Percentiles rank a stretch among this genome's conserved stretches.
Evolutionary conservation across 1,140 invertebrate species (phyloP).

Genomic region (Drosophila cardini): DNA sequence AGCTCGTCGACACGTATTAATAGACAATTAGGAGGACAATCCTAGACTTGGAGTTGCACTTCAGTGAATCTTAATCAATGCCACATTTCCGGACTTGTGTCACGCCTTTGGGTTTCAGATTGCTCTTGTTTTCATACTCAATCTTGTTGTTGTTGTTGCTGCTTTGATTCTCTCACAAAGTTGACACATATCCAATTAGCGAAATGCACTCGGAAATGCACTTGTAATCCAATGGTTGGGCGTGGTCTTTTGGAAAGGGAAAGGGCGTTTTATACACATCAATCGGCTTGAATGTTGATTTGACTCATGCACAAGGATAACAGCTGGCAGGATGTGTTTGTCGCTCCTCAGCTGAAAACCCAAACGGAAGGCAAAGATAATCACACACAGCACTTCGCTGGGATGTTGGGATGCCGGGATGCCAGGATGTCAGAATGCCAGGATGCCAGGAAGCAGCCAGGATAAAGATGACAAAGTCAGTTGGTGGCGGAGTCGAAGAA

Average conservation of each 20-base stretch:
- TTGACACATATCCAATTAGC: conserved; percentile 60
- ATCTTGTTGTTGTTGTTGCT: conserved; percentile 8
- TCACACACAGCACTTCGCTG: conserved; percentile 14
- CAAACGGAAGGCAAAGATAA: conserved; percentile 44
- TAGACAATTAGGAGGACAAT: conserved; percentile 19
- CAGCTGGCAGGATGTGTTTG: conserved; percentile 25
- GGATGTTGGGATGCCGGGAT: conserved; percentile 13
- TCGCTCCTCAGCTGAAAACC: conserved; percentile 2
- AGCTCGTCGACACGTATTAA: conserved; percentile 26
- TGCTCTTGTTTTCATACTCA: background rate
- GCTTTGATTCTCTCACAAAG: conserved; percentile 20
- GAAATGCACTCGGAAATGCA: conserved; percentile 50
- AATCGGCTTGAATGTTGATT: conserved; percentile 23
- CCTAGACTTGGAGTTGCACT: conserved; percentile 6
- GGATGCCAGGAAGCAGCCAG: conserved; percentile 8
- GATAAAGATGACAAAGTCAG: conserved; percentile 6
- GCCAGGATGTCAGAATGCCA: conserved; percentile 1
- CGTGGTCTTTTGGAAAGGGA: background rate
- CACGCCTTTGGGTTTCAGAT: conserved; percentile 18
- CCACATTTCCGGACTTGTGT: conserved; percentile 39
- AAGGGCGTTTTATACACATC: conserved; percentile 22
- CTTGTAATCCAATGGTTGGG: conserved; percentile 35
- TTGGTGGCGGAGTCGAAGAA: conserved; percentile 42
- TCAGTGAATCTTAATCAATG: conserved; percentile 42
- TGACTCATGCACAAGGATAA: conserved; percentile 11